Evolutionary conservation across 2,797 vertebrate species (phyloP).

Genomic region (Carduelis carduelis): DNA sequence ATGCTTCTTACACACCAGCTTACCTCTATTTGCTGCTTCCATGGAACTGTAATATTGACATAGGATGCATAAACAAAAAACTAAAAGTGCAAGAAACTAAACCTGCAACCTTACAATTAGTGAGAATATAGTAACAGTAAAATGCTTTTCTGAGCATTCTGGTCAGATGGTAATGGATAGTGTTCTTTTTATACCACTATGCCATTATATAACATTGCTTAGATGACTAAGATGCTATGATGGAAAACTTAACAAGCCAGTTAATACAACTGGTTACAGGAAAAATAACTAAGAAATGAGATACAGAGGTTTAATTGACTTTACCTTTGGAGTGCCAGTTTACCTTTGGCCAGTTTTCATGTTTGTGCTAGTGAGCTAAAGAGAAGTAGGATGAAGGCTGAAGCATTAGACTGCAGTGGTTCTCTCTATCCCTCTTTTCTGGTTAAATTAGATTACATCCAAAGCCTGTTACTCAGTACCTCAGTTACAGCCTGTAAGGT

Average conservation of each 20-base stretch:
- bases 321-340: not conserved
- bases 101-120: not conserved
- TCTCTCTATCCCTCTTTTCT: not conserved
- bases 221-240: not conserved
- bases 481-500: not conserved
- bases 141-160: not conserved
- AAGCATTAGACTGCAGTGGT: not conserved
- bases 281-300: not conserved
- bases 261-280: not conserved
- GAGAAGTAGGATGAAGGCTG: not conserved
- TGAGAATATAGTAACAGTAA: not conserved
- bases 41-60: not conserved
- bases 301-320: not conserved
- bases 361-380: not conserved
- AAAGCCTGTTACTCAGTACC: not conserved
- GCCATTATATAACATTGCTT: not conserved
- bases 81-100: not conserved
- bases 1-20: not conserved
- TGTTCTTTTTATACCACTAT: not conserved
- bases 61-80: not conserved
- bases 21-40: not conserved
- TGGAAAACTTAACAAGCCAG: not conserved
- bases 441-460: not conserved
- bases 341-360: not conserved
- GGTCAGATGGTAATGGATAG: not conserved